A percentile compares a stretch with the other conserved stretches of the same genome.
Evolutionary conservation across 30 jellyfish, hydroid and myxozoan genomes (phyloP).

Genomic region (Chrysaora quinquecirrha): DNA sequence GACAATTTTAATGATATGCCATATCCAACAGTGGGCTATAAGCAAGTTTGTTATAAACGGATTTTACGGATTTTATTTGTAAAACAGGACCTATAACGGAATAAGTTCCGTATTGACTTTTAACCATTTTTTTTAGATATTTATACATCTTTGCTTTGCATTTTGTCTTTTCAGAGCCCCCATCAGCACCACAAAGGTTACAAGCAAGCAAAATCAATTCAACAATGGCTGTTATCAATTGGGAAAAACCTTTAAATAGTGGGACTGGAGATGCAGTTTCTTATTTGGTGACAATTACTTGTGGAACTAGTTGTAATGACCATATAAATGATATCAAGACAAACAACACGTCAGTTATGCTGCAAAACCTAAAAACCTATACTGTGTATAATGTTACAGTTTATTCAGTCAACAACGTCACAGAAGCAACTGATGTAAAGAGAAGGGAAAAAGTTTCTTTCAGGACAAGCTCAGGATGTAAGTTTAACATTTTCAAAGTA

Average conservation of each 20-base stretch:
- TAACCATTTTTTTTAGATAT: background rate
- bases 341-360: background rate
- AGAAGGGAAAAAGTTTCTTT: background rate
- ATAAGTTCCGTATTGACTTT: too few species aligned
- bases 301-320: background rate
- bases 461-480: slow-evolving; percentile 79
- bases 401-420: slow-evolving; percentile 58
- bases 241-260: slow-evolving; percentile 9
- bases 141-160: background rate
- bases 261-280: slow-evolving; percentile 39
- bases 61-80: too few species aligned
- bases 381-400: slow-evolving; percentile 39
- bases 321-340: background rate
- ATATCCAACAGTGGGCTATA: too few species aligned
- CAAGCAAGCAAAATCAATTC: background rate
- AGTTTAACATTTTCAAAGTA: too few species aligned
- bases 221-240: slow-evolving; percentile 17
- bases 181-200: slow-evolving; percentile 21
- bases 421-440: slow-evolving; percentile 56
- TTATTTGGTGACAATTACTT: background rate
- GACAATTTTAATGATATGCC: too few species aligned
- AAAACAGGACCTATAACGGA: too few species aligned
- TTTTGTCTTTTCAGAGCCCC: slow-evolving; percentile 38
- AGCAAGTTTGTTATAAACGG: too few species aligned
- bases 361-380: slow-evolving; percentile 45